Evolutionary conservation across 2,888 invertebrate genomes (phyloP).

Genomic region (Nycteola revayana): DNA sequence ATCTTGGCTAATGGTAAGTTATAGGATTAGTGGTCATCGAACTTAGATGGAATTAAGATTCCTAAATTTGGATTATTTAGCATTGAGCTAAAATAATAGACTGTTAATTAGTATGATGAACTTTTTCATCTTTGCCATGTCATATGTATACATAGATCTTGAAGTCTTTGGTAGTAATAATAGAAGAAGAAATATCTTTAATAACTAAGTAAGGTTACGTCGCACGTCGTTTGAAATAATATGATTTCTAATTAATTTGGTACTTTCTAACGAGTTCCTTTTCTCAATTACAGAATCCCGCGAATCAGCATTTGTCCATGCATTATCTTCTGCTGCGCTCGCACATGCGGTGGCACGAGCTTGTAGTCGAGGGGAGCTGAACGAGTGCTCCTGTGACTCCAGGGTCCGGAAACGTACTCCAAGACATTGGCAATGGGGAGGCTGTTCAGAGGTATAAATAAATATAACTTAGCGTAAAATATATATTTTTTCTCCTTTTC

Average conservation of each 20-base stretch:
- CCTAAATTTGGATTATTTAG: constrained; percentile 10
- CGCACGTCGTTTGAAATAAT: no score
- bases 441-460: constrained; percentile 93
- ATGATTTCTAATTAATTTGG: no score
- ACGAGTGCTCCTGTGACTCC: constrained; percentile 94
- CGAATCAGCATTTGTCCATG: constrained; percentile 94
- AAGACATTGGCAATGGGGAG: constrained; percentile 95
- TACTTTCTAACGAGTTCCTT: no score
- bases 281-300: constrained; percentile 86
- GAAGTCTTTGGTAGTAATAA: no score
- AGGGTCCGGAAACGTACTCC: constrained; percentile 88
- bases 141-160: no score
- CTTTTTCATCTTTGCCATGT: no score
- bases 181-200: no score
- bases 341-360: constrained; percentile 94
- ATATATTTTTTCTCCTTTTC: no score
- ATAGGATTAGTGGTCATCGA: constrained; percentile 29
- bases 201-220: no score
- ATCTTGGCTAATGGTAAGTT: constrained; percentile 27
- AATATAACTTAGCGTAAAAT: no score
- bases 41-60: constrained; percentile 23
- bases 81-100: background rate
- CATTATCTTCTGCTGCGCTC: constrained; percentile 93
- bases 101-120: no score
- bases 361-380: constrained; percentile 92